Evolutionary conservation across 2,888 invertebrate species (phyloP).

Genomic region (Xestia sexstrigata): DNA sequence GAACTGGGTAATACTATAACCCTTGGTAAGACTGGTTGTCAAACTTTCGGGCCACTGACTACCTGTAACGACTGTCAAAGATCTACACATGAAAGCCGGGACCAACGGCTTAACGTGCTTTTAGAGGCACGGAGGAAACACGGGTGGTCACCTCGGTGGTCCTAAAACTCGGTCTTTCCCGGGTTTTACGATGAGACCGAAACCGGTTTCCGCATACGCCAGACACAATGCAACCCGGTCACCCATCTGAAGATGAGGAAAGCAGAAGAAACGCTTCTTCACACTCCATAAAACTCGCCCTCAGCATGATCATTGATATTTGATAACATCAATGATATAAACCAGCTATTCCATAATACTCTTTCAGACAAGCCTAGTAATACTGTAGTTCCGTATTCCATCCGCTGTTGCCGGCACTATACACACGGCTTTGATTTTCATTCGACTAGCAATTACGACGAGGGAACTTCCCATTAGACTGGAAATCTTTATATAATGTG

Average conservation of each 20-base stretch:
- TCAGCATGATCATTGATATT: neutral
- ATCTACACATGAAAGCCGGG: too few species aligned
- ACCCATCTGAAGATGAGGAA: neutral
- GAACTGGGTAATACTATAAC: too few species aligned
- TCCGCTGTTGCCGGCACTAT: slow-evolving; percentile 42
- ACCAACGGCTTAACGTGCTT: too few species aligned
- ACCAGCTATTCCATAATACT: neutral
- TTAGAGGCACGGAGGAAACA: too few species aligned
- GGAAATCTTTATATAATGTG: slow-evolving; percentile 32
- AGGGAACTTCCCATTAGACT: slow-evolving; percentile 10
- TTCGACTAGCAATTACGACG: slow-evolving; percentile 43
- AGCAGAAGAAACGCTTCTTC: neutral
- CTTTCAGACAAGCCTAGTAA: slow-evolving; percentile 25
- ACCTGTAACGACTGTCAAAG: too few species aligned
- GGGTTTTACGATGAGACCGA: too few species aligned
- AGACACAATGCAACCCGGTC: neutral
- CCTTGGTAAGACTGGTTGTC: too few species aligned
- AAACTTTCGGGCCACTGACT: too few species aligned
- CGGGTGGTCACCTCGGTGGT: too few species aligned
- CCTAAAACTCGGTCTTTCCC: too few species aligned
- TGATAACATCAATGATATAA: slow-evolving; percentile 4
- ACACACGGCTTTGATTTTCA: slow-evolving; percentile 37
- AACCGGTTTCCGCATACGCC: too few species aligned
- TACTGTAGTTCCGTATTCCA: slow-evolving; percentile 43
- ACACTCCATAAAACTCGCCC: neutral